Percentiles rank a stretch among this genome's conserved stretches.
Evolutionary conservation across 2,113 vertebrate species (phyloP).

Genomic region (Cygnus buccinator): DNA sequence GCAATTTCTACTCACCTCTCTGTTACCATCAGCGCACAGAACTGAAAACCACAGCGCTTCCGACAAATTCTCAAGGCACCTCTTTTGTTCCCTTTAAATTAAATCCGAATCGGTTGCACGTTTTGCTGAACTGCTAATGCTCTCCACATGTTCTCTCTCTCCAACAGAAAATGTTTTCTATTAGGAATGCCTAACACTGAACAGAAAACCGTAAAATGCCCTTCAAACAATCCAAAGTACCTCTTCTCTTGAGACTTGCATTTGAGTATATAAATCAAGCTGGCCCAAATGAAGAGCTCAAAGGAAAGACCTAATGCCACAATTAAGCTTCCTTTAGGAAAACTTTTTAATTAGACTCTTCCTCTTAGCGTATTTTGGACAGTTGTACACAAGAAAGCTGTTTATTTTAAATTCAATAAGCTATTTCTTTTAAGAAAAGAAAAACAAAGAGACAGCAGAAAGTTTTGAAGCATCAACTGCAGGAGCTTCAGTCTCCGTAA

Average conservation of each 20-base stretch:
- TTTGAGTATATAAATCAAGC: background rate
- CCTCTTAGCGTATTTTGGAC: background rate
- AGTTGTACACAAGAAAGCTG: background rate
- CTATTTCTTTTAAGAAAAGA: background rate
- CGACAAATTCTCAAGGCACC: conserved; percentile 59
- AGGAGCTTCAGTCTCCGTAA: background rate
- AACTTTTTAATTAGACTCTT: background rate
- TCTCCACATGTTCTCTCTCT: conserved; percentile 47
- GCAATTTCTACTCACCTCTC: conserved; percentile 30
- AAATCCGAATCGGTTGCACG: conserved; percentile 50
- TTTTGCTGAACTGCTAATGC: conserved; percentile 57
- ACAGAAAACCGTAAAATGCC: conserved; percentile 43
- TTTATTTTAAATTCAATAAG: background rate
- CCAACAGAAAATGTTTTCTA: conserved; percentile 61
- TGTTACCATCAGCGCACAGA: conserved; percentile 10
- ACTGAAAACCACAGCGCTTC: conserved; percentile 47
- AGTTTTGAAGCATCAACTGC: background rate
- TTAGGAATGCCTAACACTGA: conserved; percentile 50
- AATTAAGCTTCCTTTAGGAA: background rate
- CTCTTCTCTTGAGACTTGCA: background rate
- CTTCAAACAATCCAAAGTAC: conserved; percentile 21
- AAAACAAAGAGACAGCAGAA: background rate
- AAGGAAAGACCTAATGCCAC: background rate
- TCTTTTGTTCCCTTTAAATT: conserved; percentile 65
- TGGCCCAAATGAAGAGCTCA: background rate